Base-by-base conservation (phyloP, 2,113 vertebrate species). In the Mungos mungo region DNA sequence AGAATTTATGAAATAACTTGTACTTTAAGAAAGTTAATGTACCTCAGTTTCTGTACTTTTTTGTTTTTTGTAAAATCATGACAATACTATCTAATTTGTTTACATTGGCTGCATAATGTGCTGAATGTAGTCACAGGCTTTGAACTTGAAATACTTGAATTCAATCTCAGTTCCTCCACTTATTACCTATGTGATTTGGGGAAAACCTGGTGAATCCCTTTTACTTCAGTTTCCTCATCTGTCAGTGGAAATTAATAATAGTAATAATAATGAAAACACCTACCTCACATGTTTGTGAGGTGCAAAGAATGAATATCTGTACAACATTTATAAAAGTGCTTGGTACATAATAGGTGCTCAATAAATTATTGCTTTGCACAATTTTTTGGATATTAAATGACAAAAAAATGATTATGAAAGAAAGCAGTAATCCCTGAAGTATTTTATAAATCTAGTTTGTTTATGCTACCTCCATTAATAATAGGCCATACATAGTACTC, bases 381-480 rank as follows among this genome's bases (percentile, higher is more conserved):
- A 77, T 29, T 74, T 1, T 80, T 60, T 77, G 18, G 57, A 66
- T 41, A 87, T 35, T 77, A 87, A 72, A 38, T 83, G 16, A 71
- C 9, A 60, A 82, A 86, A 86, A 95, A 68, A 45, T 45, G n/a
- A 86, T 74, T 54, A 54, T 38, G 60, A 76, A 33, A 77, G 15
- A 93, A 69, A 69, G 2, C 19, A 92, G 11, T 68, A 35, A 82
- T 93, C 0, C 13, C 6, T 54, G 23, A 92, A n/a, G 33, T 35
- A 0, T 35, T 93, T 68, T 35, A 19, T 23, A 74, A 76, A 79
- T 66, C 12, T 29, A 85, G 31, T 41, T 95, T 68, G 50, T 77
- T 72, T 38, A 31, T 84, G 33, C 19, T 74, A 21, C 14, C 12
- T 47, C 84, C 97, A 98, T 98, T 98, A 98, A 98, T 96, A 98